These are phyloP conservation scores for Eilema sororculum DNA, from an alignment of 2,888 invertebrate genomes.

Conservation along the genomic window DNA sequence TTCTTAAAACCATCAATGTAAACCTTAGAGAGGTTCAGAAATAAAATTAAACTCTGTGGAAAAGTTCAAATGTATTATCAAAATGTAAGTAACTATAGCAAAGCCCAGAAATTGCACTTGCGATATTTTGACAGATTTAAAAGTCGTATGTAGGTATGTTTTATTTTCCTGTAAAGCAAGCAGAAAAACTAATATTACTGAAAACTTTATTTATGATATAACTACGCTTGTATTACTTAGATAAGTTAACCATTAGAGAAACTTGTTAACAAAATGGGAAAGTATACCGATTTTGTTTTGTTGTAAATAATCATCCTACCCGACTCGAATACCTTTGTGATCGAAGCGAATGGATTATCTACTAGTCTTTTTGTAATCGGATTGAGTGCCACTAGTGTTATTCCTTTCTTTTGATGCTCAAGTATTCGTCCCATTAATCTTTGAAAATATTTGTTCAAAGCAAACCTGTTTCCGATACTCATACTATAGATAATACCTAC, in stretches of 20 bases:
- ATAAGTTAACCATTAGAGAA: neutral
- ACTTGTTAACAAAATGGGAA: neutral
- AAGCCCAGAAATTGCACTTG: too few relatives aligned
- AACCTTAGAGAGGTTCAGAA: too few relatives aligned
- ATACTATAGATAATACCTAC: conserved; percentile 27
- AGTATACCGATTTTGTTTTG: neutral
- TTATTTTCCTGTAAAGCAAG: neutral
- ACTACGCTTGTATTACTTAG: neutral
- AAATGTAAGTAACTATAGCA: too few relatives aligned
- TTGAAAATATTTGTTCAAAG: conserved; percentile 18
- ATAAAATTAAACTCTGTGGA: too few relatives aligned
- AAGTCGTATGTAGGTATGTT: neutral
- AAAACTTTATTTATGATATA: neutral
- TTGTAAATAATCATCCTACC: neutral
- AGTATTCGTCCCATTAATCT: conserved; percentile 16
- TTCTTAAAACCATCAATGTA: too few relatives aligned
- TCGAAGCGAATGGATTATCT: neutral
- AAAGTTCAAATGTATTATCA: too few relatives aligned
- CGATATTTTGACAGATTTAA: too few relatives aligned
- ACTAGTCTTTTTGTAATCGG: conserved; percentile 9
- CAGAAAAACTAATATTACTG: neutral
- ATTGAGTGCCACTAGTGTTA: neutral
- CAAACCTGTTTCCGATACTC: conserved; percentile 27
- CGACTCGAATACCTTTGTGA: neutral
- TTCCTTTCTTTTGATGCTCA: conserved; percentile 14